Percentiles rank a stretch among this genome's conserved stretches.
Evolutionary conservation across 92 coral and sea anemone species (phyloP).

Genomic region (Pocillopora meandrina): DNA sequence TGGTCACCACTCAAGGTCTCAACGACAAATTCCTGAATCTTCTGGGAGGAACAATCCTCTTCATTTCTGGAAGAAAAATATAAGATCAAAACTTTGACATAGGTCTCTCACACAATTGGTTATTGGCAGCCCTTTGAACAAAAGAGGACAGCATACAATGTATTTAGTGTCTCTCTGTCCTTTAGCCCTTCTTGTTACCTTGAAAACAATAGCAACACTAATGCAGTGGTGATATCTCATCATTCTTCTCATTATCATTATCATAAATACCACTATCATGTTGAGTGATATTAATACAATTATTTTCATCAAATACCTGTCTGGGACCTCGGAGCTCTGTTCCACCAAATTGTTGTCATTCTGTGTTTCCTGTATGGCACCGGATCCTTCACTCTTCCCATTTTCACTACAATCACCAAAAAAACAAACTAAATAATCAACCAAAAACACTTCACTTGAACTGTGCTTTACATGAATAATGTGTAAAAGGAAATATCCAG

Average conservation of each 20-base stretch:
- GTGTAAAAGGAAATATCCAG: no score
- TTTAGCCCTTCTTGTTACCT: neutral
- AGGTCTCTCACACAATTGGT: no score
- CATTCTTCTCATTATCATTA: no score
- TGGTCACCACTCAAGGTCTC: neutral
- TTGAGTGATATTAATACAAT: no score
- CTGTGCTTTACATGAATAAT: no score
- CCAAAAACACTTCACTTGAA: neutral
- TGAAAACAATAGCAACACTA: no score
- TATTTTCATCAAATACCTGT: neutral
- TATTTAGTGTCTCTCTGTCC: no score
- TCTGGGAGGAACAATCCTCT: neutral
- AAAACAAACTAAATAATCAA: neutral
- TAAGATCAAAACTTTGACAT: neutral
- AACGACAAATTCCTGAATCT: neutral
- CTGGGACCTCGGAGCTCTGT: neutral
- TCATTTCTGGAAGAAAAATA: conserved; percentile 4
- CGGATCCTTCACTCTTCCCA: neutral
- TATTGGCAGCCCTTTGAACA: no score
- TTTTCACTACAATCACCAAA: neutral
- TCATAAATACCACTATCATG: no score
- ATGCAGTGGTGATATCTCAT: no score
- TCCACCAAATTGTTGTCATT: neutral
- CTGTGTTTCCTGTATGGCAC: neutral
- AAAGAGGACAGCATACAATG: no score